Base-by-base conservation (phyloP, 1,140 invertebrate species). In the Venturia canescens region DNA sequence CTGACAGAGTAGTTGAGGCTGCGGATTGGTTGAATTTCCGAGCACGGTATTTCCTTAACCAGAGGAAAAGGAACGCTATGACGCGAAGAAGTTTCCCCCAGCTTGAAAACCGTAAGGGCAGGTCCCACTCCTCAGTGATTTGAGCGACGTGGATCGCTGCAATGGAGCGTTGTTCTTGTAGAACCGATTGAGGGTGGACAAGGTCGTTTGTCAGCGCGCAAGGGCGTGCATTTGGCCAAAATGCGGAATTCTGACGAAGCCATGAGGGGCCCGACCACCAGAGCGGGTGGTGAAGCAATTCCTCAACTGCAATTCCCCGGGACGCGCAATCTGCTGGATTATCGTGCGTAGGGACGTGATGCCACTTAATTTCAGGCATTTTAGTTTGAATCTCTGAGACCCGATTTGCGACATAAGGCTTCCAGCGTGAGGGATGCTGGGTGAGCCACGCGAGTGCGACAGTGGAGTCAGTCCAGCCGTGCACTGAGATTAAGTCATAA, bases 301-400 rank as follows among this genome's bases (percentile, higher is more conserved):
- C 71, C 0, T 31, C 48, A 18, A 78, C 60, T 1, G 75, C 7
- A 34, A 80, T 26, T 15, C 83, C 83, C 16, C 81, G 21, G 0
- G 83, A 85, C 0, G 77, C 60, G 23, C 77, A 44, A 75, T 86
- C 84, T 7, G 83, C 84, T 5, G 80, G 84, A 71, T 86, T 84
- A 26, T 80, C 78, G 16, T 63, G 38, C 0, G 80, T 63, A 16
- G 38, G 71, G 5, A 86, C 81, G 72, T 86, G 83, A 18, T 70
- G 66, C 83, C 83, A 86, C 21, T 27, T 23, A 15, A 27, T n/a
- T 26, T 71, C 31, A 0, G 44, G n/a, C 16, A 66, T 44, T 1
- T 48, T 23, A 3, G 63, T 71, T 69, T 80, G 78, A 18, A 84
- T 81, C n/a, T 84, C 70, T 7, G 78, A 29, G 0, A 84, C 78